These are phyloP conservation scores for Pristionchus mayeri DNA, from an alignment of 2,888 invertebrate species.

Conservation along the genomic window DNA sequence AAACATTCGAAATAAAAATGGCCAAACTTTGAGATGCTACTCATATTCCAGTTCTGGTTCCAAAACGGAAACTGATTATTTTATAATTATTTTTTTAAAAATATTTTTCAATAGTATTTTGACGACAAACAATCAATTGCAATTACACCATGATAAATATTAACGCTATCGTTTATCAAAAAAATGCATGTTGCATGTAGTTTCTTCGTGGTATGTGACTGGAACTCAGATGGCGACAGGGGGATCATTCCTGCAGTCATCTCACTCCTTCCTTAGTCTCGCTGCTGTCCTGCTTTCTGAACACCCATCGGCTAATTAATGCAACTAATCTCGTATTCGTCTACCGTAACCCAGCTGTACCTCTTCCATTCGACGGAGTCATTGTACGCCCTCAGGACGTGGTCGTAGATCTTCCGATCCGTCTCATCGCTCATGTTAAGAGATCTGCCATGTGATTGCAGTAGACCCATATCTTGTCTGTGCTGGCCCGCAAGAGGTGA, in stretches of 20 bases:
- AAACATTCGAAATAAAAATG: constrained; percentile 12
- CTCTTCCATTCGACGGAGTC: not conserved
- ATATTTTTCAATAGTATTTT: too few relatives aligned
- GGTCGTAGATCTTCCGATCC: constrained; percentile 20
- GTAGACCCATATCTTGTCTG: not conserved
- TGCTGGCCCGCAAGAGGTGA: too few relatives aligned
- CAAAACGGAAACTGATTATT: not conserved
- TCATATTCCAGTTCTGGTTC: not conserved
- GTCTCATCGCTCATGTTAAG: not conserved
- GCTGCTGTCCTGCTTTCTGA: constrained; percentile 6
- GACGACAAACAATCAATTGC: too few relatives aligned
- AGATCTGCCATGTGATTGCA: not conserved
- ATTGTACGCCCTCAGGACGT: constrained; percentile 7
- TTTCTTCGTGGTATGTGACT: not conserved
- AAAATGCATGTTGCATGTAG: constrained; percentile 2
- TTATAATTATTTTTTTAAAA: not conserved
- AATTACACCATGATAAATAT: not conserved
- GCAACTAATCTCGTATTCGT: not conserved
- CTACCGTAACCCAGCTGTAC: constrained; percentile 8
- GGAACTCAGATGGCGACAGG: not conserved
- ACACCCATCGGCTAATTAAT: not conserved
- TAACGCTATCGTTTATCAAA: constrained; percentile 24
- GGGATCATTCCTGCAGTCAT: not conserved
- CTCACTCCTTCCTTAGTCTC: not conserved
- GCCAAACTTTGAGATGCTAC: not conserved